These are phyloP conservation scores for Oscheius myriophilus DNA, from an alignment of 2,888 invertebrate species.

Conservation along the genomic window DNA sequence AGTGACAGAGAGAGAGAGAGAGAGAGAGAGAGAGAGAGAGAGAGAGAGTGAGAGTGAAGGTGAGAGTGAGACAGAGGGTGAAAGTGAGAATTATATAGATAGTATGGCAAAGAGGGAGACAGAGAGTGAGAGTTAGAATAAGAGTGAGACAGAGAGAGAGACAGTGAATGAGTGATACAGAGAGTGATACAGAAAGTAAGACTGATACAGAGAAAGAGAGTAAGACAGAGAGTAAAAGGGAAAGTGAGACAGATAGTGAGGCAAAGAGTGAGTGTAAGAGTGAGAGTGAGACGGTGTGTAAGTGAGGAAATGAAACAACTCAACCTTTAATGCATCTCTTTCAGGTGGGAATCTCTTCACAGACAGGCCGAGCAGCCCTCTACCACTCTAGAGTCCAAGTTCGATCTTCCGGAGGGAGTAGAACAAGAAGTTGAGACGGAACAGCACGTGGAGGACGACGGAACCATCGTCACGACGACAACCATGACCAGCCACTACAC, in stretches of 20 bases:
- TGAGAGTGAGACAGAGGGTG: not conserved
- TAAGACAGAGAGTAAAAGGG: constrained; percentile 30
- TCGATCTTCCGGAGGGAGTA: constrained; percentile 35
- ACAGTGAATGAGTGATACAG: constrained; percentile 52
- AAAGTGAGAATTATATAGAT: too few relatives aligned
- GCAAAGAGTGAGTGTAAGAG: not conserved
- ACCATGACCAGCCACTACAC: constrained; percentile 49
- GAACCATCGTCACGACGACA: constrained; percentile 56
- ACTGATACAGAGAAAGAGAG: not conserved
- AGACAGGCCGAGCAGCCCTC: constrained; percentile 37
- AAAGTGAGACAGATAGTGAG: constrained; percentile 42
- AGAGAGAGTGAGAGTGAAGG: constrained; percentile 47
- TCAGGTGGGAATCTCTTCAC: constrained; percentile 52
- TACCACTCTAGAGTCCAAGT: constrained; percentile 2
- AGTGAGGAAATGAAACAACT: too few relatives aligned
- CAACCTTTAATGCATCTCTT: not conserved
- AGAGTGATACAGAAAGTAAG: not conserved
- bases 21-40: constrained; percentile 34
- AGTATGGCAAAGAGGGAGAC: constrained; percentile 2
- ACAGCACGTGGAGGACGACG: constrained; percentile 54
- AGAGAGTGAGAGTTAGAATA: too few relatives aligned
- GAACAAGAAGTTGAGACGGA: constrained; percentile 40
- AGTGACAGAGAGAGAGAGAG: constrained; percentile 16
- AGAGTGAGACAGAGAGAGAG: constrained; percentile 54
- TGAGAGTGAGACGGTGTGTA: too few relatives aligned